Evolutionary conservation across 2,888 invertebrate species (phyloP).

Genomic region (Tethea ocularis): DNA sequence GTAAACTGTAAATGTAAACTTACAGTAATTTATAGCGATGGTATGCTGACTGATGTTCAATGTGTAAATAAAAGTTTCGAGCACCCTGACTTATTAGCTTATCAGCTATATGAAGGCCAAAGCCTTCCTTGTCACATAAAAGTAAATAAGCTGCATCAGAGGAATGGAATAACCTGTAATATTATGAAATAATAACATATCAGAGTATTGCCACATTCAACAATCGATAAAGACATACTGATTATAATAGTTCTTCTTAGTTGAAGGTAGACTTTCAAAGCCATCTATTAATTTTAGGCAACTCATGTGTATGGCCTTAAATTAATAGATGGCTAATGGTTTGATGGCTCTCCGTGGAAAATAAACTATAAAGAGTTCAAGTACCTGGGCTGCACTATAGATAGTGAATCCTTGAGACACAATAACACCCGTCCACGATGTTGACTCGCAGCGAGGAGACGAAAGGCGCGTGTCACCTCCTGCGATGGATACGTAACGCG

Average conservation of each 20-base stretch:
- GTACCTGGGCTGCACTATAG: constrained; percentile 32
- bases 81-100: constrained; percentile 50
- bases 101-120: constrained; percentile 45
- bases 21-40: constrained; percentile 35
- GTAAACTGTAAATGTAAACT: too few species aligned
- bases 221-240: too few species aligned
- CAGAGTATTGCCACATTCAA: too few species aligned
- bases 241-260: too few species aligned
- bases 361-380: too few species aligned
- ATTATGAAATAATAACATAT: not conserved
- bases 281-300: too few species aligned
- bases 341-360: not conserved
- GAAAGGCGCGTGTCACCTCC: constrained; percentile 52
- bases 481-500: constrained; percentile 44
- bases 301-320: too few species aligned
- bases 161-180: constrained; percentile 40
- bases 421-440: constrained; percentile 60
- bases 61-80: constrained; percentile 42
- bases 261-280: too few species aligned
- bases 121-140: constrained; percentile 41
- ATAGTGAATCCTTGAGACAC: constrained; percentile 25
- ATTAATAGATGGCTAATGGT: too few species aligned
- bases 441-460: constrained; percentile 46
- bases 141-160: constrained; percentile 41
- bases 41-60: constrained; percentile 20